Evolutionary conservation across 2,113 vertebrate genomes (phyloP).

Genomic region (Eira barbara): DNA sequence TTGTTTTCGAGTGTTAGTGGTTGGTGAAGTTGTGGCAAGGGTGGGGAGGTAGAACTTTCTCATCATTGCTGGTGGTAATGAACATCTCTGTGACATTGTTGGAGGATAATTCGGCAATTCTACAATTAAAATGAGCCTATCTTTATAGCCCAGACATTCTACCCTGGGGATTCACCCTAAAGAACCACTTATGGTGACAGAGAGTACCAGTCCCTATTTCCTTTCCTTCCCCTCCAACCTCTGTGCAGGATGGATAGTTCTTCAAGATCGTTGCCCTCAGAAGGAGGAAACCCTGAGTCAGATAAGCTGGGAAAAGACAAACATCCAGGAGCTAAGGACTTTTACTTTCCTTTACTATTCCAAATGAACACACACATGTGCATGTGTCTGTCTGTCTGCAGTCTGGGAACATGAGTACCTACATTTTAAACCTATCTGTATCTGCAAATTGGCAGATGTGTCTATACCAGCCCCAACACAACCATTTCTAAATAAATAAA

Average conservation of each 20-base stretch:
- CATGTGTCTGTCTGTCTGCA: background rate
- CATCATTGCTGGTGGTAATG: background rate
- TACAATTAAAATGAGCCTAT: background rate
- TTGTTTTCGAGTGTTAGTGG: background rate
- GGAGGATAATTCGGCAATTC: background rate
- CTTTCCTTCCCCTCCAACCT: background rate
- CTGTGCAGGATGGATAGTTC: background rate
- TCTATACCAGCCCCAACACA: background rate
- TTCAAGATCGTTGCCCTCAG: background rate
- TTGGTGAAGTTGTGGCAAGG: background rate
- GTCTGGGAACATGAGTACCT: background rate
- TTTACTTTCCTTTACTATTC: background rate
- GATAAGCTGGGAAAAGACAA: background rate
- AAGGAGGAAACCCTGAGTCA: background rate
- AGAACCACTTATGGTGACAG: background rate
- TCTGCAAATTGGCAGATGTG: background rate
- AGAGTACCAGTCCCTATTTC: background rate
- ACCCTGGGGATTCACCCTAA: background rate
- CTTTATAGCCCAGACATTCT: background rate
- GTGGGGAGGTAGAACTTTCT: background rate
- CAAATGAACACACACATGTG: background rate
- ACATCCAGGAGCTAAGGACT: background rate
- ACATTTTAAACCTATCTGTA: background rate
- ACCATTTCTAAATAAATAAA: background rate
- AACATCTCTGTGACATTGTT: background rate